phyloP scores from a whole-genome alignment of 2,888 invertebrate genomes.

The Lasioglossum calceatum region DNA sequence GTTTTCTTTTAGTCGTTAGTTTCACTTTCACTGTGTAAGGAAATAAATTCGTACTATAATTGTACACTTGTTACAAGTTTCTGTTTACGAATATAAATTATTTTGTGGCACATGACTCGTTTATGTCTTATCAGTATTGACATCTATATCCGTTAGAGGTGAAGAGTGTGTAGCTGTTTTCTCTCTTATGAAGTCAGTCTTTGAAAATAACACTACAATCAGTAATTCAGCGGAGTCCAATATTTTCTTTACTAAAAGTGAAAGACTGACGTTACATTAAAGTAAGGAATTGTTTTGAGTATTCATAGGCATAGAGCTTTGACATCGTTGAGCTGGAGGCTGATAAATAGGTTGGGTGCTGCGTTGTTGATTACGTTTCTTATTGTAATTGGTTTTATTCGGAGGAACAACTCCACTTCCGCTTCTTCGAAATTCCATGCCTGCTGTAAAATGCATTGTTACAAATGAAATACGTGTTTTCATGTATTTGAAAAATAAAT shows the following conservation, averaged over 20 bases:
- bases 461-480: not conserved
- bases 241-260: constrained; percentile 61
- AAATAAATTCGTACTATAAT: constrained; percentile 57
- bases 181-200: constrained; percentile 51
- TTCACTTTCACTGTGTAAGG: constrained; percentile 48
- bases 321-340: constrained; percentile 81
- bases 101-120: constrained; percentile 60
- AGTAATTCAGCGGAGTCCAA: constrained; percentile 52
- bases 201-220: constrained; percentile 60
- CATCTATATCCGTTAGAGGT: constrained; percentile 38
- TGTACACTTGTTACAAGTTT: constrained; percentile 57
- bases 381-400: constrained; percentile 71
- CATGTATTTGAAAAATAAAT: not conserved
- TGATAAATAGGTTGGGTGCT: constrained; percentile 82
- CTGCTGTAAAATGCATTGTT: constrained; percentile 56
- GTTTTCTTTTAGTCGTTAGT: constrained; percentile 39
- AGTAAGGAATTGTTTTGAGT: constrained; percentile 70
- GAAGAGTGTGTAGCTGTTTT: constrained; percentile 32
- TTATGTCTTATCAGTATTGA: constrained; percentile 34
- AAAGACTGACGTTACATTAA: constrained; percentile 65
- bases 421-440: constrained; percentile 80
- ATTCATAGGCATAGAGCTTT: constrained; percentile 63
- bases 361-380: constrained; percentile 79
- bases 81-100: constrained; percentile 56
- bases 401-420: constrained; percentile 72